Percentiles rank a stretch among this genome's conserved stretches.
Evolutionary conservation across 2,113 vertebrate genomes (phyloP).

Genomic region (Tetrax tetrax): DNA sequence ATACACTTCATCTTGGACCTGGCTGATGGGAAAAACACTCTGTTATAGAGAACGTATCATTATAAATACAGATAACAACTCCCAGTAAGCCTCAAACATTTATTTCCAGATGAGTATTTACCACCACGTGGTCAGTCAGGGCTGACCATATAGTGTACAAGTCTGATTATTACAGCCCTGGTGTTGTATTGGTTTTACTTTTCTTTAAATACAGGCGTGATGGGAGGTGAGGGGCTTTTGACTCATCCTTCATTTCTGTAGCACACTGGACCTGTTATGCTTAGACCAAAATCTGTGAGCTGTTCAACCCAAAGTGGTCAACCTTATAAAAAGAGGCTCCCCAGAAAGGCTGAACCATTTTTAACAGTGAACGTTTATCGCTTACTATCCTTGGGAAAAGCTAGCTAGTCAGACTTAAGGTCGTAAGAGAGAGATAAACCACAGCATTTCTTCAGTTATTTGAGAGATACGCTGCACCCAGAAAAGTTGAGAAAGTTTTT

Average conservation of each 20-base stretch:
- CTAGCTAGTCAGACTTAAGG: background rate
- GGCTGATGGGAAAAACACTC: conserved; percentile 40
- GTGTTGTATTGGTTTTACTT: background rate
- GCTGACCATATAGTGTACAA: background rate
- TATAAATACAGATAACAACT: background rate
- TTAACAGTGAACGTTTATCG: background rate
- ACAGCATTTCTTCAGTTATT: background rate
- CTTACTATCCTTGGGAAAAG: background rate
- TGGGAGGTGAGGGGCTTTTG: background rate
- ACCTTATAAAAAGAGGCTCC: background rate
- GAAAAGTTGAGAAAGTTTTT: background rate
- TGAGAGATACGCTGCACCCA: background rate
- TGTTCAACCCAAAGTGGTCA: background rate
- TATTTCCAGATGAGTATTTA: conserved; percentile 39
- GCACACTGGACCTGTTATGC: background rate
- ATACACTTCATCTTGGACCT: background rate
- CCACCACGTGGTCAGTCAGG: background rate
- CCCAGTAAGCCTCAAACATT: background rate
- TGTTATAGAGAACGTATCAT: background rate
- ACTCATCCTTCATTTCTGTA: background rate
- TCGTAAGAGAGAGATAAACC: background rate
- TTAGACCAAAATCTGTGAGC: background rate
- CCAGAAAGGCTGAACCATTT: background rate
- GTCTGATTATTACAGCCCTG: background rate
- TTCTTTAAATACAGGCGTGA: rapidly evolving